Base-by-base conservation (phyloP, 2,113 vertebrate genomes). In the Neolamprologus variostigma region DNA sequence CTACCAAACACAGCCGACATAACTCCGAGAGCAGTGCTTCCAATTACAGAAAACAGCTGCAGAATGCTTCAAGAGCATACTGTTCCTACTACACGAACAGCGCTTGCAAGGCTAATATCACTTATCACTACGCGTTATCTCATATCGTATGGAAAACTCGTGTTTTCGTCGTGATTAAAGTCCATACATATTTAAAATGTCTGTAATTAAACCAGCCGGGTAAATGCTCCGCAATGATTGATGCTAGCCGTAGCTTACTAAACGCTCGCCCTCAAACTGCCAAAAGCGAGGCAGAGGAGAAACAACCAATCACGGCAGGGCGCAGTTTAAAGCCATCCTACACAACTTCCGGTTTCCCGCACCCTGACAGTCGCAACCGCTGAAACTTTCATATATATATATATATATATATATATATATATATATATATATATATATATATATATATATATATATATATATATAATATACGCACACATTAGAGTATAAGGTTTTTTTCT, bases 21-120 rank as follows among this genome's bases (percentile, higher is more conserved):
- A 92, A 94, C 89, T n/a, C 54, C 10, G 3, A 51, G 57, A 8
- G 89, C 81, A 13, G 10, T 71, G 94, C 54, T 66, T 87, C 91
- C 85, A 94, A 93, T 94, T 92, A 92, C 2, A 51, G 26, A 4
- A 5, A 4, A 3, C 21, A 4, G 40, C 10, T 10, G 26, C 8
- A 14, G 9, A 40, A 54, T 1, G 8, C 28, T n/a, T 23, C 6
- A 21, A 50, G 2, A 3, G 14, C 79, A 83, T 16, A 12, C 13
- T 53, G 3, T 61, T 21, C 63, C 19, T 19, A 50, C 42, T 31
- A 12, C 9, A 0, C 4, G 45, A 50, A 50, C 71, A 78, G 23
- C 42, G 71, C 3, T 19, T 19, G 45, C 73, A 9, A 19, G 26
- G 26, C 71, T 78, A 19, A 78, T n/a, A 51, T 51, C 17, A n/a